Evolutionary conservation across 2,888 invertebrate genomes (phyloP).

Genomic region (Chalcosyrphus nemorum): DNA sequence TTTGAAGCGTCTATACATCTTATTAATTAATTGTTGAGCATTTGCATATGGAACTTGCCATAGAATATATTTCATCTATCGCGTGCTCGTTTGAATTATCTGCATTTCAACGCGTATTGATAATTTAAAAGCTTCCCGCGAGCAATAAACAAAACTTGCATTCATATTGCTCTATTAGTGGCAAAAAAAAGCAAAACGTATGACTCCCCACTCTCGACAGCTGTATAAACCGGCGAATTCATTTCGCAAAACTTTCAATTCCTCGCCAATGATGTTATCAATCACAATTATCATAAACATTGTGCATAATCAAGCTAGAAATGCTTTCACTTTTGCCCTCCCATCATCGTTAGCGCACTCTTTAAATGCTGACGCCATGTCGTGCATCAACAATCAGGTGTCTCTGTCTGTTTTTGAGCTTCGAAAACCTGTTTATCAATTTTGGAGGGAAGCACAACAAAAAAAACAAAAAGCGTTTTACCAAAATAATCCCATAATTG

Average conservation of each 20-base stretch:
- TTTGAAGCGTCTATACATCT: background rate
- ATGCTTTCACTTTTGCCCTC: slow-evolving; percentile 62
- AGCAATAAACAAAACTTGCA: background rate
- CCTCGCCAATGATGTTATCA: slow-evolving; percentile 3
- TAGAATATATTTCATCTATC: background rate
- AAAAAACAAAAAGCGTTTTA: slow-evolving; percentile 1
- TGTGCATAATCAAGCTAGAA: background rate
- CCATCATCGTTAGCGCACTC: background rate
- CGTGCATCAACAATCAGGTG: slow-evolving; percentile 31
- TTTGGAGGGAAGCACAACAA: slow-evolving; percentile 57
- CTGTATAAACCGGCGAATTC: slow-evolving; percentile 24
- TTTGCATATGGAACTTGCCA: background rate
- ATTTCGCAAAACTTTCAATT: slow-evolving; percentile 18
- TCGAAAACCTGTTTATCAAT: slow-evolving; percentile 35
- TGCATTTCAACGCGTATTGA: background rate
- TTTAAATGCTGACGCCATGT: slow-evolving; percentile 12
- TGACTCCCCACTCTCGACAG: too few species aligned
- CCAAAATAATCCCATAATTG: slow-evolving; percentile 19
- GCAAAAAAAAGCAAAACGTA: too few species aligned
- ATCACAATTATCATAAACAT: slow-evolving; percentile 32
- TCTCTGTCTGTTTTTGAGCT: background rate
- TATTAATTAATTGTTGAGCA: background rate
- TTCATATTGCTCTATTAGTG: background rate
- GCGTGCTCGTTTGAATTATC: too few species aligned
- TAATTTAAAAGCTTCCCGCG: slow-evolving; percentile 5